Evolutionary conservation across 2,888 invertebrate species (phyloP), one percentile per base, ranked within the genome.

Genomic region (Athalia circularis): DNA sequence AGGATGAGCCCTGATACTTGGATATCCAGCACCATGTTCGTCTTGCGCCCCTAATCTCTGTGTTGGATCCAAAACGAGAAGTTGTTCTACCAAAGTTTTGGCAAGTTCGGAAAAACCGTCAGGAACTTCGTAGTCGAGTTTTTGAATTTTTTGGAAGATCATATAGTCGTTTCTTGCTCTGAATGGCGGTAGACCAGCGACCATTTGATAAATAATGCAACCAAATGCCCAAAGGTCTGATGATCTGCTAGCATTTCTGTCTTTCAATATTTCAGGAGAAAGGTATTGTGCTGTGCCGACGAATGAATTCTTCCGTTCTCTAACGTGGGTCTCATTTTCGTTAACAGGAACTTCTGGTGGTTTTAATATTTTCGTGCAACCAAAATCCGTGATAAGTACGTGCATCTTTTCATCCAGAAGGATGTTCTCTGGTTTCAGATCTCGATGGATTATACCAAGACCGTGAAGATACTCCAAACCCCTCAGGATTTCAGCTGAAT

Each of bases 261-360:
- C 95, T 80, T 95, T 95, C 74, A 99, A 92, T 81, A 99, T 93
- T 92, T 99, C 99, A 3, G 99, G 99, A 78, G 98, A 98, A 0
- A 99, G 98, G 91, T 99, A 99, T 90, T 99, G 99, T 3, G 99
- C 99, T 9, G 99, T 99, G 72, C 99, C 99, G 11, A 99, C 99
- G 91, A 99, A 99, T 90, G 96, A 97, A 86, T 95, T 95, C 85
- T 93, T 93, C 80, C 96, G 92, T 83, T 92, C 91, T 77, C 92
- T 91, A 79, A 91, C 91, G 84, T 90, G 91, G 83, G 90, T 89
- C 83, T 77, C 74, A 13, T 57, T 82, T 81, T 77, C 80, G 50
- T 75, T 77, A 64, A 11, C 79, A 72, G 43, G 61, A 57, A 15
- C 57, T 15, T 13, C 77, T 13, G 62, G 57, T 65, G 87, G 88